phyloP scores from a whole-genome alignment of 1,140 invertebrate species.

The Tenebrio molitor region DNA sequence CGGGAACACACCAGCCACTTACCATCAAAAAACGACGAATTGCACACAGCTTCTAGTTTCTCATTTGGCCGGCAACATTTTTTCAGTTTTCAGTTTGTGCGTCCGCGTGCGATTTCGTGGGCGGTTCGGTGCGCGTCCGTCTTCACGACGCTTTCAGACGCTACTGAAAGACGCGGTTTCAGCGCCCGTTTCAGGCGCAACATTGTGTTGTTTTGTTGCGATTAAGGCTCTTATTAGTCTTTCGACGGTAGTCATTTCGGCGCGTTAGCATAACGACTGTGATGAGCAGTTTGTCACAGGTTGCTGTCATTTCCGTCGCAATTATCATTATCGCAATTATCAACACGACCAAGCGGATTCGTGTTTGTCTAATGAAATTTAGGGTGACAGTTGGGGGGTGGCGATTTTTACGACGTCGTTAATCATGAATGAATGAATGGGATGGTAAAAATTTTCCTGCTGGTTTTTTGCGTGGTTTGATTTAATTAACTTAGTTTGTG shows the following conservation, averaged over 20 bases:
- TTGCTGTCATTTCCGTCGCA: not conserved
- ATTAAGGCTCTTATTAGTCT: slow-evolving; percentile 13
- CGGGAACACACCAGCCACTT: not conserved
- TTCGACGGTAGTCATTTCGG: not conserved
- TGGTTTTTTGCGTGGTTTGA: too few species aligned
- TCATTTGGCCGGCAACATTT: slow-evolving; percentile 4
- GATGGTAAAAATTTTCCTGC: too few species aligned
- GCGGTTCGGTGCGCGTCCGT: slow-evolving; percentile 19
- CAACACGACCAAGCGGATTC: not conserved
- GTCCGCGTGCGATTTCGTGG: not conserved
- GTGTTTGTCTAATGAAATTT: too few species aligned
- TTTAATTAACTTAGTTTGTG: too few species aligned
- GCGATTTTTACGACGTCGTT: too few species aligned
- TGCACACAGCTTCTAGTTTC: not conserved
- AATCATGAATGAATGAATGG: too few species aligned
- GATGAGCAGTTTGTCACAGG: not conserved
- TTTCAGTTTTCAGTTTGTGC: not conserved
- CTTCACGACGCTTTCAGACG: slow-evolving; percentile 22
- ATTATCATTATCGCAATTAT: not conserved
- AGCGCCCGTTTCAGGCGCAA: slow-evolving; percentile 21
- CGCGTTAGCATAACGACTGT: not conserved
- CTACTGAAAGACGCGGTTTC: slow-evolving; percentile 22
- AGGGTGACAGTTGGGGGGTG: too few species aligned
- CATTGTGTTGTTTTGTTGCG: slow-evolving; percentile 1
- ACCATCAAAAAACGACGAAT: slow-evolving; percentile 7